phyloP scores from a whole-genome alignment of 1,140 invertebrate genomes.

The Hermatobates lingyangjiaoensis region DNA sequence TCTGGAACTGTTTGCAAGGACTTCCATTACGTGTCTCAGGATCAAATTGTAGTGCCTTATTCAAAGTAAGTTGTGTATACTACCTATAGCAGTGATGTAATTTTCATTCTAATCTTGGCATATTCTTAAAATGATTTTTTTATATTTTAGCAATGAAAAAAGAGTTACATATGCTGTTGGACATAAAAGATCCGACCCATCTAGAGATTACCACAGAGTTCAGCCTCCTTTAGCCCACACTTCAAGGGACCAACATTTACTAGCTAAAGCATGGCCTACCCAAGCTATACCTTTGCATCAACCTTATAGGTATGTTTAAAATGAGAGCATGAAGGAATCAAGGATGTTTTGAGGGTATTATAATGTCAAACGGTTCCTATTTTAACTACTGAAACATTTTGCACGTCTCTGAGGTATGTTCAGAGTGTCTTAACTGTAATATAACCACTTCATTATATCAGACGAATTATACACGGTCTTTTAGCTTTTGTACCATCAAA shows the following conservation, averaged over 20 bases:
- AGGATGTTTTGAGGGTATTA: not conserved
- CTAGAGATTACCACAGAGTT: conserved; percentile 21
- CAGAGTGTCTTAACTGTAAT: no score
- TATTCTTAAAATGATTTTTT: conserved; percentile 3
- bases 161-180: conserved; percentile 33
- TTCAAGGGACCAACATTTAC: conserved; percentile 27
- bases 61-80: conserved; percentile 7
- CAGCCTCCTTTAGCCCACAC: conserved; percentile 43
- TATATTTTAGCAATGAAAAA: conserved; percentile 27
- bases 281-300: conserved; percentile 35
- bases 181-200: conserved; percentile 6
- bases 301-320: conserved; percentile 29
- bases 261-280: conserved; percentile 28
- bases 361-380: no score
- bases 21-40: conserved; percentile 35
- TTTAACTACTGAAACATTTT: no score
- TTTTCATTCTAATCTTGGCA: not conserved
- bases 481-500: no score
- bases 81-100: not conserved
- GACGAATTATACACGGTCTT: no score
- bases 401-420: no score
- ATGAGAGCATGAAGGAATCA: not conserved
- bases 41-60: conserved; percentile 28
- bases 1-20: conserved; percentile 30
- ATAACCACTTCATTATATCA: no score